Base-by-base conservation (phyloP, 2,888 invertebrate species). In the Caenorhabditis becei region DNA sequence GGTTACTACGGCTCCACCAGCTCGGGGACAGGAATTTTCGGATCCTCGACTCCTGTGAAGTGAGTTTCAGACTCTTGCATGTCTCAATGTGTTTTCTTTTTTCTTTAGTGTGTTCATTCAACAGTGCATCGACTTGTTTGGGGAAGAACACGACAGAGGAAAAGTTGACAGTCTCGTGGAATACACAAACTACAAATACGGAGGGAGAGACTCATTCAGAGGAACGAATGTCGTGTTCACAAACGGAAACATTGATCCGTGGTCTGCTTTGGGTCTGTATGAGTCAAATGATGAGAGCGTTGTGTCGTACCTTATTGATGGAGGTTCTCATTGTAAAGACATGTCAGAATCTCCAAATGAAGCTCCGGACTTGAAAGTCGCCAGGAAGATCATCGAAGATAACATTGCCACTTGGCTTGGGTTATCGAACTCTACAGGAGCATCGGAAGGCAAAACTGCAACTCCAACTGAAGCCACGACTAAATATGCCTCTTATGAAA, bases 1-100 rank as follows among this genome's bases (percentile, higher is more conserved):
- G 97, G 97, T 28, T 97, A 95, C 92, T 97, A 94, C 92, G 97
- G 97, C 92, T 95, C 96, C 0, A 96, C 96, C 0, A 94, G 94
- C 79, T 61, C 87, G 0, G 89, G 92, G 54, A 75, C 80, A 37
- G 83, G 84, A 37, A 86, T 88, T 54, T 88, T 87, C 63, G 88
- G 87, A 61, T 83, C 82, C 8, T 74, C 83, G n/a, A 77, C 82
- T 4, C 88, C 88, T n/a, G 85, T 87, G 32, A 87, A 88, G 86
- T 88, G 66, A 62, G 79, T 80, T 16, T 16, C 11, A n/a, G 32
- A 32, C 4, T 10, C 10, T 4, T 32, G 32, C 4, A 32, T 10
- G n/a, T n/a, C n/a, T n/a, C n/a, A n/a, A n/a, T 32, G 10, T 32
- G 32, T 7, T 7, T 10, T 35, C 16, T 32, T 44, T 35, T 35